Base-by-base conservation (phyloP, 2,113 vertebrate species). In the Tupaia tana region DNA sequence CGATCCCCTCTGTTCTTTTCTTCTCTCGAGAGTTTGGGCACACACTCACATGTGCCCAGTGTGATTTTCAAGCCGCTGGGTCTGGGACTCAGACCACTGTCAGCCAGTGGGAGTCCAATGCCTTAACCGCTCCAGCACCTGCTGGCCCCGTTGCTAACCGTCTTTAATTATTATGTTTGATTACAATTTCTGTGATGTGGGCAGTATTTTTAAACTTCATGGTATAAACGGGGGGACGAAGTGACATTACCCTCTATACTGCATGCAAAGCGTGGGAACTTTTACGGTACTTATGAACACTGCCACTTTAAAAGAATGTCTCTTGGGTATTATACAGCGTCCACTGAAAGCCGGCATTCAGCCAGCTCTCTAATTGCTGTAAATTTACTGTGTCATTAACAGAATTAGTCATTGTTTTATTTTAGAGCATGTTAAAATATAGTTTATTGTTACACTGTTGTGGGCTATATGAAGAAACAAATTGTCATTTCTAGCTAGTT, bases 331-430 rank as follows among this genome's bases (percentile, higher is more conserved):
- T 91, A 34, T 1, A 34, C 9, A 91, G 82, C 87, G 18, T 93
- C 97, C 61, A 84, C 0, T 93, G 78, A 83, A 12, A 89, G 14
- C 77, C 54, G 93, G 89, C 82, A 84, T 79, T 93, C 84, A 81
- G 31, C 95, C 91, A 95, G 31, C 75, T 97, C 96, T 81, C 0
- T 96, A 97, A 97, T 97, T 96, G 70, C 79, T 61, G 20, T 78
- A 16, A 95, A 91, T 95, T 94, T 96, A 96, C 93, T 95, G n/a
- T 95, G 87, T 95, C 94, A 96, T 97, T 97, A 97, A 82, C 84
- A 94, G 82, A 80, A 95, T 85, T 96, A 96, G 91, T 94, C 90
- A 91, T 75, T 89, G 80, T 94, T 97, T 95, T 71, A 91, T 96
- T 97, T 97, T 89, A 89, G 69, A 94, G 61, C 80, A 22, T 95